Evolutionary conservation across 2,888 invertebrate species (phyloP), one percentile per base, ranked within the genome.

Genomic region (Tetropium fuscum): DNA sequence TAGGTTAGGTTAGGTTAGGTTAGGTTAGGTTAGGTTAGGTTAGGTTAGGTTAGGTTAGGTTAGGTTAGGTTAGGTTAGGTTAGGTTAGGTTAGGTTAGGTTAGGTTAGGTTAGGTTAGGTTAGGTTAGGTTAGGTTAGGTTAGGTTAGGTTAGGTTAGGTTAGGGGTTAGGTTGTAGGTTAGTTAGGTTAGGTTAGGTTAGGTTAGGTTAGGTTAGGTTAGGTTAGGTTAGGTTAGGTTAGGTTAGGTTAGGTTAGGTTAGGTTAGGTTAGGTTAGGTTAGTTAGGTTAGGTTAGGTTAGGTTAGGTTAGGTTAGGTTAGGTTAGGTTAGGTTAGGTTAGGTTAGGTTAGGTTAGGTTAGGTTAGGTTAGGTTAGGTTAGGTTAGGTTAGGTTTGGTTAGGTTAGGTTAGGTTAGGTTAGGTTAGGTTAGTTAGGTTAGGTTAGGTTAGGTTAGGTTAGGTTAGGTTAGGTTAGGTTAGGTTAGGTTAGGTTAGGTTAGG

Each of bases 11-110:
- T 60, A 67, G 66, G 67, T 67, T 66, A 67, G 66, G 68, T 66
- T 62, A 66, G 66, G 62, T 60, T 66, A 66, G 66, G 66, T 66
- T 68, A 64, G 68, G 67, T 68, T 66, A 66, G 68, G 67, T 66
- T 63, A 65, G 64, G 66, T 68, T 64, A 61, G 68, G 66, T 68
- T 66, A 63, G 68, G 65, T 36, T 47, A 47, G 47, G 47, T 47
- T 47, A 47, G 47, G 47, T 47, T 47, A 47, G 47, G 47, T 47
- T 47, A 47, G 47, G 47, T 47, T 47, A 47, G 45, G 47, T 47
- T 47, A 47, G 47, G 47, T 47, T 47, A 47, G 47, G 47, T 47
- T 47, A 47, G 47, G 47, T 47, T 47, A 47, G 47, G 47, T 47
- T 47, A 47, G 47, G 47, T 47, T 47, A 47, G 47, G 47, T 47